Conservation (phyloP, 2,797 vertebrate species). For the Melanotaenia trifasciata region DNA sequence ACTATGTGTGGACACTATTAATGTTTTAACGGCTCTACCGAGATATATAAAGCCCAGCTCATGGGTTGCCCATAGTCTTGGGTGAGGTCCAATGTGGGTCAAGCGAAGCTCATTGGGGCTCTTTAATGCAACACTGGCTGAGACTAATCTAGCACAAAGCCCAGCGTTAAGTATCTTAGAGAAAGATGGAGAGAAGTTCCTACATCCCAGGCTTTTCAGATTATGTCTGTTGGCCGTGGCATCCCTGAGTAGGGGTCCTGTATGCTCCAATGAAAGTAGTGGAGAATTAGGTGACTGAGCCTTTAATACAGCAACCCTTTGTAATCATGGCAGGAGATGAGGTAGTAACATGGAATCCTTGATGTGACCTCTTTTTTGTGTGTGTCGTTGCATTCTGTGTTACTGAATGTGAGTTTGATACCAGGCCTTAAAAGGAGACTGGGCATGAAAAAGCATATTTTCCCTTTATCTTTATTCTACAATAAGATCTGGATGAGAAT, state of each 20-base stretch:
- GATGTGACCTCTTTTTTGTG: slow-evolving; percentile 59
- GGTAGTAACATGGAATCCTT: slow-evolving; percentile 58
- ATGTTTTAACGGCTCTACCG: slow-evolving; percentile 72
- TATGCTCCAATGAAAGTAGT: slow-evolving; percentile 64
- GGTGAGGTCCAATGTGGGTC: slow-evolving; percentile 82
- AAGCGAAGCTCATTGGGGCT: slow-evolving; percentile 75
- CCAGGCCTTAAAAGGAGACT: not conserved
- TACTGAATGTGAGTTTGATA: not conserved
- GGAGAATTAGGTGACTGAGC: slow-evolving; percentile 77
- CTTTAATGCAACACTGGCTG: slow-evolving; percentile 77
- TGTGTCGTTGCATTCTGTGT: slow-evolving; percentile 5
- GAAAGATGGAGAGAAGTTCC: slow-evolving; percentile 77
- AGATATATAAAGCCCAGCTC: slow-evolving; percentile 66
- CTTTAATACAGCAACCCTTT: slow-evolving; percentile 73
- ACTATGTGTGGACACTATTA: slow-evolving; percentile 69
- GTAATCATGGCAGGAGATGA: slow-evolving; percentile 75
- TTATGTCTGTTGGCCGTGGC: slow-evolving; percentile 66
- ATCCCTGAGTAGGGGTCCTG: slow-evolving; percentile 63
- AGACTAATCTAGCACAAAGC: slow-evolving; percentile 83
- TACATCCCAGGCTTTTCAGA: slow-evolving; percentile 77
- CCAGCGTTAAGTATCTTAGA: slow-evolving; percentile 79
- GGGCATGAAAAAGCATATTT: not conserved
- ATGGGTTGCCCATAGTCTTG: slow-evolving; percentile 62
- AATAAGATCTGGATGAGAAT: not conserved
- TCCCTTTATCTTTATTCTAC: not conserved